Evolutionary conservation across 2,113 vertebrate species (phyloP), one percentile per base, ranked within the genome.

Genomic region (Lagopus muta): DNA sequence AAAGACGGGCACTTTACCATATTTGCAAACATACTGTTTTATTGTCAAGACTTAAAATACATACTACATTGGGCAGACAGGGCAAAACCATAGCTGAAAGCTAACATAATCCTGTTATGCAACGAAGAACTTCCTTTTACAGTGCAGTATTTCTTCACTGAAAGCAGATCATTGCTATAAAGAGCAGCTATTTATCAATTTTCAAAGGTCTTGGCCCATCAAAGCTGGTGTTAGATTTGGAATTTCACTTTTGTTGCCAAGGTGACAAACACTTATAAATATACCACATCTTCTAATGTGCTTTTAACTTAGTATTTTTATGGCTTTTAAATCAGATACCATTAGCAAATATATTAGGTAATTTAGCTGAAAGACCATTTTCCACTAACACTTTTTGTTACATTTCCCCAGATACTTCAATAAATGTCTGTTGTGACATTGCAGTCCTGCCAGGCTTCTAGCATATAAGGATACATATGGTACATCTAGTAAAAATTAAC

Each of bases 311-410:
- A 95, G 97, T 98, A 98, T 98, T 98, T 98, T 98, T 98, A 98
- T 97, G 98, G 98, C 97, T 98, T 98, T 98, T 98, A 98, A 98
- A 98, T 98, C 97, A 98, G 98, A 98, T 98, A 98, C 97, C 98
- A 98, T 98, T 98, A 98, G 98, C 97, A 98, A 98, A 98, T 98
- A 98, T 98, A 98, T 98, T 97, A 98, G 98, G 97, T 98, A 98
- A 98, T 98, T 98, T 98, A 97, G 96, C 98, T 98, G 98, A 98
- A 98, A 98, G 97, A 98, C 97, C 97, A 98, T 98, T 98, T 98
- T 98, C 97, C 94, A 97, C 96, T 97, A 97, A 97, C 97, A 97
- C 97, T 97, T 98, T 98, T 97, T 98, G 97, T 97, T 97, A 95
- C 98, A 96, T 98, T 98, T 98, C 98, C 97, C 97, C 96, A 98